Conservation (phyloP, 2,797 vertebrate species). For the Distichodus sexfasciatus region DNA sequence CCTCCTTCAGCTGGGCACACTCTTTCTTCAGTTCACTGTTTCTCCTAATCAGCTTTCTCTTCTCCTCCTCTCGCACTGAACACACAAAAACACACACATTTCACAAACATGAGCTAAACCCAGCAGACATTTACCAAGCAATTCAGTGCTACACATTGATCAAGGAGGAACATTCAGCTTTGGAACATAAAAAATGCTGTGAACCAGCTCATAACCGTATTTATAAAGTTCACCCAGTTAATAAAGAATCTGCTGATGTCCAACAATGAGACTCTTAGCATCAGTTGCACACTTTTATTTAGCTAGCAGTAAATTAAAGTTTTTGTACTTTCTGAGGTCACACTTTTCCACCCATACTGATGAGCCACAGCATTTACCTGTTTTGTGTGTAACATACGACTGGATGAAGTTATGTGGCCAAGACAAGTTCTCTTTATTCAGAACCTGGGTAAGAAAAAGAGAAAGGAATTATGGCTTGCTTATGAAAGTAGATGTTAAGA, state of each 20-base stretch:
- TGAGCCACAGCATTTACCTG: conserved; percentile 70
- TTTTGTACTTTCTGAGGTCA: too few species aligned
- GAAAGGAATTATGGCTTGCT: too few species aligned
- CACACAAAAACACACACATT: conserved; percentile 36
- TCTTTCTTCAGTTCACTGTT: conserved; percentile 87
- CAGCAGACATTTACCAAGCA: neutral
- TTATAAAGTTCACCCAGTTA: too few species aligned
- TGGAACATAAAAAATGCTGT: too few species aligned
- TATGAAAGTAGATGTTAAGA: too few species aligned
- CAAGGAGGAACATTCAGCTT: too few species aligned
- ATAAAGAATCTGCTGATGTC: too few species aligned
- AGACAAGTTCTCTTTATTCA: conserved; percentile 89
- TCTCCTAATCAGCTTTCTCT: conserved; percentile 84
- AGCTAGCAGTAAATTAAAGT: too few species aligned
- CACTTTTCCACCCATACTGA: neutral
- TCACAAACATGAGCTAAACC: neutral
- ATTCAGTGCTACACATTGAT: neutral
- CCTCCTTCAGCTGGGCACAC: conserved; percentile 83
- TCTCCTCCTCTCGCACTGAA: conserved; percentile 93
- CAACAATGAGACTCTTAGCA: too few species aligned
- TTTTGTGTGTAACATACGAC: conserved; percentile 95
- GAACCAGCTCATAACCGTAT: too few species aligned
- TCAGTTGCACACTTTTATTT: too few species aligned
- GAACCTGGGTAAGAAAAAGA: conserved; percentile 72
- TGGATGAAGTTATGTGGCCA: conserved; percentile 95